Conservation (phyloP, 2,797 vertebrate genomes). For the Ataeniobius toweri region DNA sequence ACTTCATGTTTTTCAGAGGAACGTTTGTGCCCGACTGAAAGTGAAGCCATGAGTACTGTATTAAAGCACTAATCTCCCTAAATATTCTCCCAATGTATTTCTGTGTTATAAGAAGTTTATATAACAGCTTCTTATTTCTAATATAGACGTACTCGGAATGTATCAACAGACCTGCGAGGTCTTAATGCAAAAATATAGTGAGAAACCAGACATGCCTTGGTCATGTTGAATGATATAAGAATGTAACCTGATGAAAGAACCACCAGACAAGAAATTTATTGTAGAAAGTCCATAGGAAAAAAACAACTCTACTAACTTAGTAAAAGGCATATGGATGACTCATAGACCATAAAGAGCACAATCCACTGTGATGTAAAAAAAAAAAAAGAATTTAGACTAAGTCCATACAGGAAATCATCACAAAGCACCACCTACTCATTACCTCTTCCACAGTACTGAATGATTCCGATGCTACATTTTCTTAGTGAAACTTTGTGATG, state of each 20-base stretch:
- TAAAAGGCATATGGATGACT: not conserved
- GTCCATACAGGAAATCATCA: not conserved
- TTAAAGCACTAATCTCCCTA: not conserved
- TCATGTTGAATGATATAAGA: not conserved
- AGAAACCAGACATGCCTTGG: not conserved
- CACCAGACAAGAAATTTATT: not conserved
- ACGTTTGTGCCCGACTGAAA: conserved; percentile 2
- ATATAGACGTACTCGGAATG: not conserved
- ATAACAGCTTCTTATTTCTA: not conserved
- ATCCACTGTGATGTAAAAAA: not conserved
- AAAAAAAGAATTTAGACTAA: not conserved
- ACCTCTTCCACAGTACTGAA: not conserved
- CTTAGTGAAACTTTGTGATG: not conserved
- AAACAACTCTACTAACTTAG: not conserved
- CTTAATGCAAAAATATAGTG: not conserved
- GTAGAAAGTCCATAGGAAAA: not conserved
- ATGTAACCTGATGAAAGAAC: not conserved
- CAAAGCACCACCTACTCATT: not conserved
- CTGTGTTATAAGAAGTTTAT: not conserved
- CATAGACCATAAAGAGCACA: not conserved
- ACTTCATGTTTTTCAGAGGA: not conserved
- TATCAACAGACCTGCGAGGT: not conserved
- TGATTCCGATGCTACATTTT: not conserved
- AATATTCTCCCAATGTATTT: not conserved
- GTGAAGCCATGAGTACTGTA: not conserved